Evolutionary conservation across 1,140 invertebrate genomes (phyloP), one percentile per base, ranked within the genome.

Genomic region (Drosophila erecta): DNA sequence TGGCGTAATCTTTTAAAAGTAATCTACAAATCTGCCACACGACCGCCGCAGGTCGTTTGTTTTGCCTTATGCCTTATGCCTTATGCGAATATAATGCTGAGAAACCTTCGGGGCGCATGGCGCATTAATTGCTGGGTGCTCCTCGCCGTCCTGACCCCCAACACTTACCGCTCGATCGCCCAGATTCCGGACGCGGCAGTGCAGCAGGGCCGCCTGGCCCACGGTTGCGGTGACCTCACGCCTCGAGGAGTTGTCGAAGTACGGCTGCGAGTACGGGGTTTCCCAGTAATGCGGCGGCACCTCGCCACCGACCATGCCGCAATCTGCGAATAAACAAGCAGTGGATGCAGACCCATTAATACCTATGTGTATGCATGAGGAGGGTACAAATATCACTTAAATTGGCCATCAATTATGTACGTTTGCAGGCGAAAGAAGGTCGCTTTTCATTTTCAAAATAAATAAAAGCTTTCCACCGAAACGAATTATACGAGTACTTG

Each of bases 241-340:
- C 78, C 95, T 95, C 38, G 96, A 97, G 71, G 95, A 95, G 93
- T 97, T 97, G 93, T 98, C 97, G 93, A 98, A 98, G 93, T 97
- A 97, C 27, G 97, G 97, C 92, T 96, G 96, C 58, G 95, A 96
- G 86, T 97, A 96, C 3, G 96, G 95, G 20, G 90, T 92, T 61
- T 92, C 92, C 92, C 92, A 92, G 67, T 92, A 92, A 59, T 92
- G 91, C 53, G 91, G 91, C 55, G 89, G 91, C 71, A 92, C 91
- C 71, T 92, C 91, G 55, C 91, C 81, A 75, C 83, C 80, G 66
- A 92, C 87, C 73, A 84, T 41, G 65, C 85, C 73, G 65, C 81
- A 89, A 58, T 92, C 91, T 92, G 76, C 17, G 54, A 61, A 61
- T 15, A 60, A 54, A 67, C 49, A 75, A 50, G 47, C 40, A 41